Base-by-base conservation (phyloP, 2,797 vertebrate species). In the Gadopsis marmoratus region DNA sequence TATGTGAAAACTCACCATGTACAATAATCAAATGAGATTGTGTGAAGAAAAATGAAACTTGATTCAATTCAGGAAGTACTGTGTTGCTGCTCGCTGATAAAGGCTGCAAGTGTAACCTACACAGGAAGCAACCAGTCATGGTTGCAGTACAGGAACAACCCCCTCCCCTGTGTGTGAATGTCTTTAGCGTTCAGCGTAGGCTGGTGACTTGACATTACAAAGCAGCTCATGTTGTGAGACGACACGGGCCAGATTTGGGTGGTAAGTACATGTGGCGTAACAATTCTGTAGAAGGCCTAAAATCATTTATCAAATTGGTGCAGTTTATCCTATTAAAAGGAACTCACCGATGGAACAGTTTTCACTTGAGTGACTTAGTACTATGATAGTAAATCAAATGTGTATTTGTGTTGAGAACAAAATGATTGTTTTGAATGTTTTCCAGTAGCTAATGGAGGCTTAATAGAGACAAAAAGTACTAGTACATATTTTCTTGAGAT, bases 71-170 rank as follows among this genome's bases (percentile, higher is more conserved):
- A 88, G 86, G 89, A 92, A 91, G 77, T 77, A 7, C 0, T 48
- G 29, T 31, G 31, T 58, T 65, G 9, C 45, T n/a, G 37, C 17
- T 4, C 4, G 54, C 3, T 58, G 47, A 37, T 37, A n/a, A 59
- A 75, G 11, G n/a, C 14, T 73, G 78, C 61, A 68, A 65, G 47
- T 43, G 7, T 59, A 68, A 74, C 74, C 75, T 72, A 83, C 88
- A 92, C 90, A 94, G 94, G 94, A 95, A 94, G 76, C 63, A 41
- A 21, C 79, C 39, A 29, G 50, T 86, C 65, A 69, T 51, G 45
- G 67, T 65, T 86, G 68, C 84, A 43, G 70, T 61, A 64, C 41
- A 75, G 78, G 37, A 81, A 87, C 89, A 82, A 58, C 86, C 71
- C 71, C 54, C 81, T 62, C 64, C 33, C 43, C 14, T 29, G 19